Conservation (phyloP, 2,113 vertebrate species). For the Neodon shergylaensis region DNA sequence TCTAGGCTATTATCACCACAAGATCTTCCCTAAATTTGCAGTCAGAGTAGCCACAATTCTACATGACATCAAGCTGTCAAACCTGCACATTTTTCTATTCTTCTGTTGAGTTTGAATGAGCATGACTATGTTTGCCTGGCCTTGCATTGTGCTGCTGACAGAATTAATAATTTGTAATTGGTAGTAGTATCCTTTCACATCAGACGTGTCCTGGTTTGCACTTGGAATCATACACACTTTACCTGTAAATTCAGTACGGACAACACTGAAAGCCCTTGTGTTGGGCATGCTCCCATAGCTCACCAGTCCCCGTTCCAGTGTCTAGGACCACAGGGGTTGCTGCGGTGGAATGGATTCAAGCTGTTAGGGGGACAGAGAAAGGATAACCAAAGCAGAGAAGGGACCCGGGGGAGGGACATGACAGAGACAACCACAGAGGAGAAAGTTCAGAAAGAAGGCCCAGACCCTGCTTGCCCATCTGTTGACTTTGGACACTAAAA, state of each 20-base stretch:
- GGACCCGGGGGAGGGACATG: background rate
- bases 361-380: background rate
- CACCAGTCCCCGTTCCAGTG: background rate
- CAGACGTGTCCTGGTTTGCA: background rate
- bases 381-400: background rate
- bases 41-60: background rate
- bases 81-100: background rate
- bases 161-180: background rate
- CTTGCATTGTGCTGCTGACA: background rate
- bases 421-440: background rate
- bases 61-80: background rate
- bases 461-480: background rate
- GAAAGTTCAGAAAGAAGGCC: background rate
- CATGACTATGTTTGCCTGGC: background rate
- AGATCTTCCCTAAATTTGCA: background rate
- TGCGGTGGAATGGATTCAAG: background rate
- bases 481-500: conserved; percentile 47
- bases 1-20: background rate
- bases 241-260: background rate
- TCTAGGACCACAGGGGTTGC: background rate
- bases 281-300: background rate
- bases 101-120: background rate
- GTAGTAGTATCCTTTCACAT: background rate
- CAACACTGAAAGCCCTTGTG: background rate
- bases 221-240: fast-evolving